These are phyloP conservation scores for Pristionchus fissidentatus DNA, from an alignment of 2,888 invertebrate genomes.

Conservation along the genomic window DNA sequence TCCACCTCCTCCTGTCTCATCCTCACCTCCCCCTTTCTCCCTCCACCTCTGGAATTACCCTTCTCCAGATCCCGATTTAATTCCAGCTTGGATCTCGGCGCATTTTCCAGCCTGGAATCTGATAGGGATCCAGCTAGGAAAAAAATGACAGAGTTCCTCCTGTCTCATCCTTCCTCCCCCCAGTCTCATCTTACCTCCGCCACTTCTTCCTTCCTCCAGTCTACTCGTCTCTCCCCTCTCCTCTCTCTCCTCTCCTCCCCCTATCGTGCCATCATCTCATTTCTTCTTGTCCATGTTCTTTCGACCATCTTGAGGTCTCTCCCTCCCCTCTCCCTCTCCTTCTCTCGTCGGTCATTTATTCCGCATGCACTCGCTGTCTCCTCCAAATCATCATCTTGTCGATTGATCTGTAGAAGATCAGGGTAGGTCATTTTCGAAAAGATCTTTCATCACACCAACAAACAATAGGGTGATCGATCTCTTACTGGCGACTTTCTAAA, in stretches of 20 bases:
- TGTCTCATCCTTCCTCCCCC: neutral
- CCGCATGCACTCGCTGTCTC: neutral
- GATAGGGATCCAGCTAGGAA: neutral
- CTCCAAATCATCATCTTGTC: neutral
- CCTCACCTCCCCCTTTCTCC: conserved; percentile 25
- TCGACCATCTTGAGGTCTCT: conserved; percentile 29
- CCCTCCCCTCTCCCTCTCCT: conserved; percentile 48
- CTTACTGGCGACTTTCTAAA: too few species aligned
- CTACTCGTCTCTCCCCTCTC: neutral
- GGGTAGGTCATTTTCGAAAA: too few species aligned
- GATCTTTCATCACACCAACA: too few species aligned
- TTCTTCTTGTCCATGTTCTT: neutral
- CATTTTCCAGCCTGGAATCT: too few species aligned
- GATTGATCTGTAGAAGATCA: too few species aligned
- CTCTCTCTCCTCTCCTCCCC: neutral
- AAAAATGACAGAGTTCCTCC: neutral
- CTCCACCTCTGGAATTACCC: neutral
- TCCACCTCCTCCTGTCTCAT: conserved; percentile 10
- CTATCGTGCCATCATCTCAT: conserved; percentile 22
- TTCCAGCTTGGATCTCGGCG: neutral
- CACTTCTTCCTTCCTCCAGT: neutral
- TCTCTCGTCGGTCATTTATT: conserved; percentile 13
- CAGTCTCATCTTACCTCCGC: neutral
- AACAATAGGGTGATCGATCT: too few species aligned
- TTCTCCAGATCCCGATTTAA: neutral